Conservation (phyloP, 2,888 invertebrate species). For the Lithophane semibrunnea region DNA sequence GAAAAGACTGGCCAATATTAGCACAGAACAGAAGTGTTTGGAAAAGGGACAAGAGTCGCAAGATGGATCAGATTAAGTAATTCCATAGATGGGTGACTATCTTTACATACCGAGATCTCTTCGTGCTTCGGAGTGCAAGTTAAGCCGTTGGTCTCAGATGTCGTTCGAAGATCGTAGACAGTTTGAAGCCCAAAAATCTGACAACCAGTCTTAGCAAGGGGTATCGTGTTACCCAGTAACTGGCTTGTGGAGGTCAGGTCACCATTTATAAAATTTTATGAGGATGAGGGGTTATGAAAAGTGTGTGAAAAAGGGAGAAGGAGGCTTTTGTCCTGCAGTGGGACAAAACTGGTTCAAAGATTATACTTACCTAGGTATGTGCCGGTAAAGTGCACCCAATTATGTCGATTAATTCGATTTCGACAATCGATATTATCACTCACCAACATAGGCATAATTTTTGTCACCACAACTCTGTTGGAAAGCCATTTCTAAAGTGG, state of each 20-base stretch:
- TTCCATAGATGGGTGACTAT: background rate
- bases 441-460: background rate
- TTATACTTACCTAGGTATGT: too few relatives aligned
- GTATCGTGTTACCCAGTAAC: too few relatives aligned
- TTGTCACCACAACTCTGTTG: background rate
- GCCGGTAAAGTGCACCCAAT: background rate
- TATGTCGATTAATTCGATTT: background rate
- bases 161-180: too few relatives aligned
- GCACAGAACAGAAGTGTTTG: background rate
- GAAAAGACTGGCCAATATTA: background rate
- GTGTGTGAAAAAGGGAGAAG: too few relatives aligned
- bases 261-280: too few relatives aligned
- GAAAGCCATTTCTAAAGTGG: slow-evolving; percentile 11
- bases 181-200: too few relatives aligned
- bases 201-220: too few relatives aligned
- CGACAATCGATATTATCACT: background rate
- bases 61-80: background rate
- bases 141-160: background rate
- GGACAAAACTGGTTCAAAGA: too few relatives aligned
- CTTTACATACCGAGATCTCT: background rate
- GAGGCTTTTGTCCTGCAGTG: background rate
- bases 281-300: background rate
- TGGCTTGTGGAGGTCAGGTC: too few relatives aligned
- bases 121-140: background rate
- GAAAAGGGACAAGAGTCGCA: background rate